Evolutionary conservation across 2,797 vertebrate species (phyloP).

Genomic region (Platyrinchus mystaceus): DNA sequence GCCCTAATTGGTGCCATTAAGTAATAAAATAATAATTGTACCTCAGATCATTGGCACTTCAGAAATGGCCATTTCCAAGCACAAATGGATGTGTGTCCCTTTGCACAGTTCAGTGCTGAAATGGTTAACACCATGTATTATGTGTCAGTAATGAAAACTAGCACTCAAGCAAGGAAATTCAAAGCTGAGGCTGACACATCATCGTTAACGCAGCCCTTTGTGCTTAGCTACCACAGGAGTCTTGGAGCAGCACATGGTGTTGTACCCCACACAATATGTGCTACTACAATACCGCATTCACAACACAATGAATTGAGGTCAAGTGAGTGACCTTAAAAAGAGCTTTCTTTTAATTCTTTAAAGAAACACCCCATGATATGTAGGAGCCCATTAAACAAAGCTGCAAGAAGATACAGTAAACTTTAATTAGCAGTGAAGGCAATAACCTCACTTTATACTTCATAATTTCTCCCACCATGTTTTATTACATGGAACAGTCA

Average conservation of each 20-base stretch:
- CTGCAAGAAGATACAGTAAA: constrained; percentile 70
- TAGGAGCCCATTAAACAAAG: constrained; percentile 69
- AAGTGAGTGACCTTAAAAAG: constrained; percentile 70
- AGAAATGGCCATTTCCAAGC: background rate
- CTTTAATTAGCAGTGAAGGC: constrained; percentile 71
- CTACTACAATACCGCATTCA: constrained; percentile 65
- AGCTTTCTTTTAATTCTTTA: constrained; percentile 72
- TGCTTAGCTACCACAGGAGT: constrained; percentile 64
- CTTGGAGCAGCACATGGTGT: constrained; percentile 69
- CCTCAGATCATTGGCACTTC: background rate
- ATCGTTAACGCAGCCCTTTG: constrained; percentile 68
- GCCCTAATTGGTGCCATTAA: constrained; percentile 46
- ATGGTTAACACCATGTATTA: constrained; percentile 53
- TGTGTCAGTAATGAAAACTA: constrained; percentile 67
- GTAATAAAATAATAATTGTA: constrained; percentile 46
- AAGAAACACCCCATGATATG: constrained; percentile 65
- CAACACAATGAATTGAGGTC: constrained; percentile 68
- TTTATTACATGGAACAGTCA: constrained; percentile 68
- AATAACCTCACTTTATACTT: constrained; percentile 71
- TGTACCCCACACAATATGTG: constrained; percentile 70
- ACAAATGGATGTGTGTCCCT: background rate
- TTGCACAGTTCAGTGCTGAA: background rate
- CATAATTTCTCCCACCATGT: constrained; percentile 69
- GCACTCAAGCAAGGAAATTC: constrained; percentile 66
- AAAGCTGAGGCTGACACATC: constrained; percentile 66